Conservation (phyloP, 2,113 vertebrate genomes). For the Philantomba maxwellii region DNA sequence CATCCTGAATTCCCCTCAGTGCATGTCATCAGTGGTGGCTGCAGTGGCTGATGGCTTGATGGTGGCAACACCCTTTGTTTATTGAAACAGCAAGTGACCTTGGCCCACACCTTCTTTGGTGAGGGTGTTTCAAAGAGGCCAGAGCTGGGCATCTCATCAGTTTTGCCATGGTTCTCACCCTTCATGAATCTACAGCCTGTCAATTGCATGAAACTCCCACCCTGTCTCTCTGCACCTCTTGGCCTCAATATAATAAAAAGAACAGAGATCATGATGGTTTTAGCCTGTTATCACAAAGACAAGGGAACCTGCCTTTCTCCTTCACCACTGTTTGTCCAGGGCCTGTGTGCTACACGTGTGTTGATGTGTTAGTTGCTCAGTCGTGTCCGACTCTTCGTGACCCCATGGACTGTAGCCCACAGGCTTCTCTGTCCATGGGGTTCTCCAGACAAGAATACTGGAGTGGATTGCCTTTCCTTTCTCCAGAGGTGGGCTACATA, state of each 20-base stretch:
- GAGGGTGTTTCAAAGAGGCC: neutral
- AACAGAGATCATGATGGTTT: neutral
- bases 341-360: neutral
- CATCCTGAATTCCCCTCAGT: neutral
- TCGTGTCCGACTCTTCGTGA: rapidly evolving
- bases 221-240: neutral
- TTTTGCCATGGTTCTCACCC: neutral
- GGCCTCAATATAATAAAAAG: neutral
- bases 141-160: neutral
- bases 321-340: neutral
- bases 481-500: neutral
- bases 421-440: neutral
- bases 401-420: neutral
- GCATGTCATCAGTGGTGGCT: neutral
- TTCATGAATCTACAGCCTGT: neutral
- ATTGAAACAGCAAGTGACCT: neutral
- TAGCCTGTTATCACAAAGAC: neutral
- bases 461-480: neutral
- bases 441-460: neutral
- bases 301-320: neutral
- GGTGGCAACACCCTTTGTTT: neutral
- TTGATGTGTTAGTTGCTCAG: neutral
- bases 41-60: neutral
- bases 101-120: neutral
- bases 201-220: neutral